Conservation (phyloP, 2,797 vertebrate species). For the Loriculus beryllinus region DNA sequence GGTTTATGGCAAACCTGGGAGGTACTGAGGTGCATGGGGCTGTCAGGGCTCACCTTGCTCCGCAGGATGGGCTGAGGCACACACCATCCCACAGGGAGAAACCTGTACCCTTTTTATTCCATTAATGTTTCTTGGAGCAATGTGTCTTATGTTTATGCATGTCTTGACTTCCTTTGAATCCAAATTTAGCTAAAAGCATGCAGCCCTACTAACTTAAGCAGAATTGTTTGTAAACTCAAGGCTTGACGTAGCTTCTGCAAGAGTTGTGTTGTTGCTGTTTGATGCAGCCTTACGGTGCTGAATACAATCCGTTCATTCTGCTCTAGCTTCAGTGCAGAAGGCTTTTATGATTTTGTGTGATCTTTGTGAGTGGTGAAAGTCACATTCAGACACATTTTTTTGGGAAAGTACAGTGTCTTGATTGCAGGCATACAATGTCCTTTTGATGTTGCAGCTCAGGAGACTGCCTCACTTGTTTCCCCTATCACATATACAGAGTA, state of each 20-base stretch:
- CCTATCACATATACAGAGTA: not conserved
- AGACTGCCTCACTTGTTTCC: not conserved
- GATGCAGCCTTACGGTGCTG: not conserved
- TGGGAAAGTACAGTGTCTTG: not conserved
- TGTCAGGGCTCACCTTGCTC: not conserved
- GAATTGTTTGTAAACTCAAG: not conserved
- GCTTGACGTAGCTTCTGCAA: not conserved
- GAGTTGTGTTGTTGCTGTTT: not conserved
- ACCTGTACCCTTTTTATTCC: not conserved
- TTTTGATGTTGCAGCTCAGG: not conserved
- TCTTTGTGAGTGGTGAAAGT: not conserved
- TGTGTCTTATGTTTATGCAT: not conserved
- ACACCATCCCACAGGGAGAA: not conserved
- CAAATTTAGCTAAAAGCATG: not conserved
- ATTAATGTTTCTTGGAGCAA: not conserved
- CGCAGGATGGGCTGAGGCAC: not conserved
- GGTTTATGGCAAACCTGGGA: not conserved
- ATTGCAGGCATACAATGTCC: not conserved
- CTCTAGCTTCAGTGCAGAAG: not conserved
- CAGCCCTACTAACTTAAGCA: not conserved
- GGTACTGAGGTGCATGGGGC: not conserved
- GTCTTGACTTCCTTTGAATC: not conserved
- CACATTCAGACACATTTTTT: not conserved
- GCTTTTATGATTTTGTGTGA: not conserved
- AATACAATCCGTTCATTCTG: not conserved